These are phyloP conservation scores for Hyles lineata DNA, from an alignment of 2,888 invertebrate species.

Conservation along the genomic window DNA sequence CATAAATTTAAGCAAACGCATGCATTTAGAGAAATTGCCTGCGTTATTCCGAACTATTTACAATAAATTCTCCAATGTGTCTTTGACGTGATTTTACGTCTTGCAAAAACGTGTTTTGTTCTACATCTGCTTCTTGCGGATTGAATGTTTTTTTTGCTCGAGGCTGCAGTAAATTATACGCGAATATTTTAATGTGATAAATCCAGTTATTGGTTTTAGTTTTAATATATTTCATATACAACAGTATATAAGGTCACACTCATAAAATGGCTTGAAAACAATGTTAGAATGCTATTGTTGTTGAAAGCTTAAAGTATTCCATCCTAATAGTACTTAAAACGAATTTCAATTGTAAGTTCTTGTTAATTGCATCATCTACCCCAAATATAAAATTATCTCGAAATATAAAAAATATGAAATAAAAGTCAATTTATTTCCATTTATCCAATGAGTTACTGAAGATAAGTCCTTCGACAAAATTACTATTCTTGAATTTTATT, in stretches of 20 bases:
- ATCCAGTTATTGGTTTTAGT: too few relatives aligned
- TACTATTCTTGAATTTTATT: slow-evolving; percentile 12
- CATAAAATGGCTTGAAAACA: too few relatives aligned
- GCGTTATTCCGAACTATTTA: slow-evolving; percentile 62
- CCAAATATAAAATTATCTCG: not conserved
- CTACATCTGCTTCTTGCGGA: not conserved
- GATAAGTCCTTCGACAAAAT: not conserved
- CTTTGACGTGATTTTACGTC: slow-evolving; percentile 46
- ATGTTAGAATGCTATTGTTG: too few relatives aligned
- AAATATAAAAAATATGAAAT: not conserved
- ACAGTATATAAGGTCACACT: not conserved
- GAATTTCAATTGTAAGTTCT: too few relatives aligned
- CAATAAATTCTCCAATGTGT: slow-evolving; percentile 58
- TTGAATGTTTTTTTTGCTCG: not conserved
- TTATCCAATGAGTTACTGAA: slow-evolving; percentile 8
- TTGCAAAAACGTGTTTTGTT: not conserved
- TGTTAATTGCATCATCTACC: not conserved
- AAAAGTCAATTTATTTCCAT: not conserved
- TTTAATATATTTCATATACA: not conserved
- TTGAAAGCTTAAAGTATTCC: too few relatives aligned
- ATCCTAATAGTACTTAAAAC: too few relatives aligned
- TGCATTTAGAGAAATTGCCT: slow-evolving; percentile 61
- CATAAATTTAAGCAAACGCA: slow-evolving; percentile 51
- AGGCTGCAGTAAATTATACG: not conserved
- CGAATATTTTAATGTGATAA: too few relatives aligned